A percentile compares a stretch with the other conserved stretches of the same genome.
phyloP scores from a whole-genome alignment of 2,113 vertebrate genomes.

The Xiphophorus couchianus region DNA sequence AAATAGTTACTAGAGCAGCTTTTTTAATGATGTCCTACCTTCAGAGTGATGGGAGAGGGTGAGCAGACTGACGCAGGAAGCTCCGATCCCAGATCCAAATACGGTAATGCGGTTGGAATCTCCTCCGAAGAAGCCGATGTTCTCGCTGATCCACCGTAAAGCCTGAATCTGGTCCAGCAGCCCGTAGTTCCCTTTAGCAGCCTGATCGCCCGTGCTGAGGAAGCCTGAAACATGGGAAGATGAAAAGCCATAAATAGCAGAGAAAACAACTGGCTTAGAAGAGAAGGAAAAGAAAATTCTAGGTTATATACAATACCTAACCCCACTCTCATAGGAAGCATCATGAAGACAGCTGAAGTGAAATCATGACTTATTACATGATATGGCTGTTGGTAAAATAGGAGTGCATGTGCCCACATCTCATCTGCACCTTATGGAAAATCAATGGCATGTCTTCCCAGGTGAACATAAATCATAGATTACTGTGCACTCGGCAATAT shows the following conservation, averaged over 20 bases:
- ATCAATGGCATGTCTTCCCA: conserved; percentile 67
- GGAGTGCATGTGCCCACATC: conserved; percentile 63
- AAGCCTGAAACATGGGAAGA: conserved; percentile 83
- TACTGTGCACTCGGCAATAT: conserved; percentile 57
- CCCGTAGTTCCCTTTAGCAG: conserved; percentile 98
- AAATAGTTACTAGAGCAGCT: too few relatives aligned
- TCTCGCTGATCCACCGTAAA: conserved; percentile 97
- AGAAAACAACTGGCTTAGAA: not conserved
- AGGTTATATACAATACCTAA: conserved; percentile 21
- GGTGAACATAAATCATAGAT: conserved; percentile 69
- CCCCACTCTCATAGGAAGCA: conserved; percentile 20
- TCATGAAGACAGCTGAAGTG: conserved; percentile 32
- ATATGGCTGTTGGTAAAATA: conserved; percentile 67
- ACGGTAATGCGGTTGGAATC: conserved; percentile 97
- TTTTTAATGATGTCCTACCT: conserved; percentile 79
- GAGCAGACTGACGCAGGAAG: conserved; percentile 97
- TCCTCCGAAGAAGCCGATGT: conserved; percentile 97
- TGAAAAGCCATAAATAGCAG: not conserved
- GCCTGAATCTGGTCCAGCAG: conserved; percentile 99
- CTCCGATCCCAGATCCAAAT: conserved; percentile 96
- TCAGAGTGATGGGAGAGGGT: conserved; percentile 98
- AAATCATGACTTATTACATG: conserved; percentile 61
- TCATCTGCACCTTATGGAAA: conserved; percentile 72
- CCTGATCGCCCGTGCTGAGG: conserved; percentile 98
- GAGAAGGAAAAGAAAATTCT: not conserved